Conservation (phyloP, 92 coral and sea anemone species). For the Epizoanthus illoricatus region DNA sequence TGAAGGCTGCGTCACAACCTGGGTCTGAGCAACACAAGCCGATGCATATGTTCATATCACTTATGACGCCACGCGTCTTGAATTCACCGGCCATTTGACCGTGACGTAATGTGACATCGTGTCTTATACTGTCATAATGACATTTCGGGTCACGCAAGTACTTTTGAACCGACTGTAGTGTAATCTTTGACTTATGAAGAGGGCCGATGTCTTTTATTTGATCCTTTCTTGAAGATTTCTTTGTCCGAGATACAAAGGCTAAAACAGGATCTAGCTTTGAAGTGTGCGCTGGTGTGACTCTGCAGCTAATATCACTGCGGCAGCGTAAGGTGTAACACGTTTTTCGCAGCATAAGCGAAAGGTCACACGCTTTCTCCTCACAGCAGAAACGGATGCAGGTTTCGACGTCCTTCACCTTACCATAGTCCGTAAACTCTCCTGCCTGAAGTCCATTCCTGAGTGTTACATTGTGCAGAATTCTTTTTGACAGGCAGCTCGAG, state of each 20-base stretch:
- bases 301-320: conserved; percentile 47
- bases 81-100: conserved; percentile 82
- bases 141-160: conserved; percentile 57
- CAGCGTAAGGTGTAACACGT: conserved; percentile 82
- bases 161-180: conserved; percentile 22
- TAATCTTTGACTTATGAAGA: conserved; percentile 25
- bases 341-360: conserved; percentile 63
- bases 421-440: conserved; percentile 89
- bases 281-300: conserved; percentile 63
- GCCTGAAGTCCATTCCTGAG: conserved; percentile 77
- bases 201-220: conserved; percentile 14
- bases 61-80: conserved; percentile 66
- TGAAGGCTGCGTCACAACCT: conserved; percentile 84
- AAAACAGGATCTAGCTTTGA: conserved; percentile 60
- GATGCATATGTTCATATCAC: conserved; percentile 74
- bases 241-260: conserved; percentile 63
- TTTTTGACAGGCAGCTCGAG: conserved; percentile 51
- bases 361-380: conserved; percentile 63
- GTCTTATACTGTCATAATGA: conserved; percentile 65
- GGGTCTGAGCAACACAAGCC: conserved; percentile 77
- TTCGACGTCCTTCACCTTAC: conserved; percentile 66
- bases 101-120: conserved; percentile 75
- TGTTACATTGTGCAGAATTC: conserved; percentile 67
- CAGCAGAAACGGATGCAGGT: conserved; percentile 77
- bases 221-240: not conserved